Base-by-base conservation (phyloP, 2,888 invertebrate species). In the Lithophane leautieri region DNA sequence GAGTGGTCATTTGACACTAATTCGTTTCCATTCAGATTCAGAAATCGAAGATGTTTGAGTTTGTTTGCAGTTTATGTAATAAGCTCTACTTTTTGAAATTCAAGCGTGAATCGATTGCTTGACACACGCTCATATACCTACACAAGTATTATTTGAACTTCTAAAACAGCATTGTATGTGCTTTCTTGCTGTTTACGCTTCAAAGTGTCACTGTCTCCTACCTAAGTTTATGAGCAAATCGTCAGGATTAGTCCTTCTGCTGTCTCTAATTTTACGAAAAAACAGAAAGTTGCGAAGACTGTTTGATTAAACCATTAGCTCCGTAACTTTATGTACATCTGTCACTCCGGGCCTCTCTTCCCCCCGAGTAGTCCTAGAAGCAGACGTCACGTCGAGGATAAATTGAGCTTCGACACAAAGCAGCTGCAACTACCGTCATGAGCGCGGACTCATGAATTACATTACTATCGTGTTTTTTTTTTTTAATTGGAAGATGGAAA, bases 401-500 rank as follows among this genome's bases (percentile, higher is more conserved):
- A 73, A 79, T 73, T 63, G 58, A 79, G 63, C 79, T 79, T 44
- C 63, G 28, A 40, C 14, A 56, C 69, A 80, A 69, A 73, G 67
- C 63, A 69, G 60, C 44, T 56, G 11, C 40, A 52, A 19, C 22
- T 1, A n/a, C 54, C 50, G 40, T 22, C 42, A 50, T 52, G 69
- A 44, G 66, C 67, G 40, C 19, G 58, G 58, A 62, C 72, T 52
- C 63, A 25, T 62, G 52, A 71, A 73, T 68, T 73, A 65, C 58
- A 68, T 79, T 60, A 79, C 62, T 50, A 34, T n/a, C 50, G 52
- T 60, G 25, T 58, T 44, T 42, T 28, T n/a, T n/a, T n/a, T n/a
- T n/a, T n/a, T n/a, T n/a, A n/a, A n/a, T n/a, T n/a, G 22, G 16
- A 50, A 47, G 19, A 75, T 40, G 22, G 22, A 14, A 19, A 58